Evolutionary conservation across 2,888 invertebrate species (phyloP).

Genomic region (Tuta absoluta): DNA sequence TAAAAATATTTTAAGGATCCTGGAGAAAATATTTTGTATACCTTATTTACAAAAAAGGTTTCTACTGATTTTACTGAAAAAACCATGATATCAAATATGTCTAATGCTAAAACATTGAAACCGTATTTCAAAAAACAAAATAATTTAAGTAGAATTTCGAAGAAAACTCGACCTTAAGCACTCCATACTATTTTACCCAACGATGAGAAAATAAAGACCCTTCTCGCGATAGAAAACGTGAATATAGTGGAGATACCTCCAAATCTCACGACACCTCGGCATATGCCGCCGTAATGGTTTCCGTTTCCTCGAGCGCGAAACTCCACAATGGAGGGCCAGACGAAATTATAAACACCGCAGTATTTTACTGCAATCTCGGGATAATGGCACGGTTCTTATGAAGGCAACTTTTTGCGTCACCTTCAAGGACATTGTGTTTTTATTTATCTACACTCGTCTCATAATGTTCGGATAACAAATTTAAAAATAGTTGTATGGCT

Average conservation of each 20-base stretch:
- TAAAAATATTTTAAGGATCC: too few relatives aligned
- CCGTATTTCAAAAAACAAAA: neutral
- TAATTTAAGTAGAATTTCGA: neutral
- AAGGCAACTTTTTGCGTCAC: neutral
- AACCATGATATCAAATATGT: too few relatives aligned
- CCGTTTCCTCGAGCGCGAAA: conserved; percentile 70
- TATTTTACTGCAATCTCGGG: conserved; percentile 4
- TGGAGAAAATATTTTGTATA: too few relatives aligned
- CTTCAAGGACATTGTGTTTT: neutral
- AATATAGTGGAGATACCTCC: conserved; percentile 48
- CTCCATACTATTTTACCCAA: neutral
- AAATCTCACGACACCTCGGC: conserved; percentile 62
- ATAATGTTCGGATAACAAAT: too few relatives aligned
- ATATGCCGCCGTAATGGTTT: conserved; percentile 73
- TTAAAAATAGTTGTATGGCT: too few relatives aligned
- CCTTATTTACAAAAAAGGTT: too few relatives aligned
- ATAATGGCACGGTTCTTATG: neutral
- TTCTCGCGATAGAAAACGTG: conserved; percentile 20
- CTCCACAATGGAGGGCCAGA: conserved; percentile 62
- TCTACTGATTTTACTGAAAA: too few relatives aligned
- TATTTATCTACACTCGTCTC: too few relatives aligned
- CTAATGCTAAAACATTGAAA: neutral
- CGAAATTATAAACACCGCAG: conserved; percentile 61
- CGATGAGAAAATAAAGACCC: conserved; percentile 6
- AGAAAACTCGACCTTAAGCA: neutral